Conservation (phyloP, 1,140 invertebrate species). For the Trichonephila inaurata region DNA sequence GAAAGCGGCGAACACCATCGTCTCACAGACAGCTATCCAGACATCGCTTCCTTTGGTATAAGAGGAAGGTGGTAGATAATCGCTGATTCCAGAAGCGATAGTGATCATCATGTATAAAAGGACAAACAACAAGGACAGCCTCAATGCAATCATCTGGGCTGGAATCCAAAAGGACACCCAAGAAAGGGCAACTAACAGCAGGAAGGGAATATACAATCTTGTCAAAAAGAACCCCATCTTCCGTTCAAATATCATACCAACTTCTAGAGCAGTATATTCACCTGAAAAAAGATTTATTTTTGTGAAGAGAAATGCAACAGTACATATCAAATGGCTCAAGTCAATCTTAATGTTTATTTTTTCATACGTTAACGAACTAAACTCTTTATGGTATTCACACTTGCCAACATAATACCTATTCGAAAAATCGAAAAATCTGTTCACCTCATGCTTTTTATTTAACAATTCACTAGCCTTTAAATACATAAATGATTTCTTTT, state of each 20-base stretch:
- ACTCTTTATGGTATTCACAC: too few species aligned
- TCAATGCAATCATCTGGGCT: constrained; percentile 2
- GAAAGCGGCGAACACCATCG: constrained; percentile 51
- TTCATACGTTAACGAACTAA: too few species aligned
- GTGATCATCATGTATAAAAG: constrained; percentile 39
- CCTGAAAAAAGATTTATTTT: neutral
- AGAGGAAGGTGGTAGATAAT: constrained; percentile 23
- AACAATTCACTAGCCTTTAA: too few species aligned
- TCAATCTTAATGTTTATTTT: too few species aligned
- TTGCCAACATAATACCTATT: too few species aligned
- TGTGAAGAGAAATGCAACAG: too few species aligned
- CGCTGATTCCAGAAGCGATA: neutral
- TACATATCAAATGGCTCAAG: too few species aligned
- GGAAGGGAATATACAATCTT: constrained; percentile 53
- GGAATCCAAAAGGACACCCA: constrained; percentile 63
- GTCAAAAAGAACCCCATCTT: constrained; percentile 61
- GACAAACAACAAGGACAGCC: constrained; percentile 43
- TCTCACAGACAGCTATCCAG: constrained; percentile 56
- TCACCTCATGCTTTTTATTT: too few species aligned
- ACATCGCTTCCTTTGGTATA: constrained; percentile 53
- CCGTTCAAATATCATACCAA: constrained; percentile 7
- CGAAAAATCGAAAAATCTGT: too few species aligned
- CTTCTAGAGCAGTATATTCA: constrained; percentile 6
- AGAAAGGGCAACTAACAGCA: constrained; percentile 19
- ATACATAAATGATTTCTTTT: too few species aligned